Evolutionary conservation across 2,888 invertebrate species (phyloP).

Genomic region (Prosapia bicincta): DNA sequence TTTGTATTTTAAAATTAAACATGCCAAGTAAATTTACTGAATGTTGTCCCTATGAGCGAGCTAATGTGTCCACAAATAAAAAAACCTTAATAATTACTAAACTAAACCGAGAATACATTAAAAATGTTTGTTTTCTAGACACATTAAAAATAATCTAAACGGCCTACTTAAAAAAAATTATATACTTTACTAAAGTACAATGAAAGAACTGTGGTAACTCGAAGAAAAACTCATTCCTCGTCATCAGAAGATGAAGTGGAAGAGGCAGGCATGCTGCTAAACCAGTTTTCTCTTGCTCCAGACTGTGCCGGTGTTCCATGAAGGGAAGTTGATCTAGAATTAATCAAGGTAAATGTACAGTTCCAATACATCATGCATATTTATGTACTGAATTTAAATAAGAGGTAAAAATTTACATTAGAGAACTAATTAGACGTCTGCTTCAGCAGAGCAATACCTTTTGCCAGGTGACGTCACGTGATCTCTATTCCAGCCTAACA

Average conservation of each 20-base stretch:
- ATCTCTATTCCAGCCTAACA: too few species aligned
- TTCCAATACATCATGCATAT: too few species aligned
- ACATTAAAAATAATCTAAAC: neutral
- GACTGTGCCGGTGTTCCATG: conserved; percentile 43
- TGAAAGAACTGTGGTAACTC: neutral
- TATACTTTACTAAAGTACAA: neutral
- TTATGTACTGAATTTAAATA: too few species aligned
- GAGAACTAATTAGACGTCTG: too few species aligned
- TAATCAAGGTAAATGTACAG: too few species aligned
- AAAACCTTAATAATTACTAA: neutral
- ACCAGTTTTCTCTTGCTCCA: conserved; percentile 53
- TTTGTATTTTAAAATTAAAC: too few species aligned
- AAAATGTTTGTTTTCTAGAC: neutral
- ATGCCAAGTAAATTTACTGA: neutral
- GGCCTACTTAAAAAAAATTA: neutral
- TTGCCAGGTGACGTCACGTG: too few species aligned
- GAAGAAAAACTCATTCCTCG: conserved; percentile 23
- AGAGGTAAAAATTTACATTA: too few species aligned
- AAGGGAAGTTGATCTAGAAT: conserved; percentile 36
- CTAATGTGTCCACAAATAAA: neutral
- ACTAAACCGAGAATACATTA: neutral
- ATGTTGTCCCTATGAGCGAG: neutral
- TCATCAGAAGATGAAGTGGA: conserved; percentile 51
- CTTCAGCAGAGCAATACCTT: too few species aligned
- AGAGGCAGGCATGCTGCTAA: conserved; percentile 53